Evolutionary conservation across 2,113 vertebrate genomes (phyloP), one percentile per base, ranked within the genome.

Genomic region (Theristicus caerulescens): DNA sequence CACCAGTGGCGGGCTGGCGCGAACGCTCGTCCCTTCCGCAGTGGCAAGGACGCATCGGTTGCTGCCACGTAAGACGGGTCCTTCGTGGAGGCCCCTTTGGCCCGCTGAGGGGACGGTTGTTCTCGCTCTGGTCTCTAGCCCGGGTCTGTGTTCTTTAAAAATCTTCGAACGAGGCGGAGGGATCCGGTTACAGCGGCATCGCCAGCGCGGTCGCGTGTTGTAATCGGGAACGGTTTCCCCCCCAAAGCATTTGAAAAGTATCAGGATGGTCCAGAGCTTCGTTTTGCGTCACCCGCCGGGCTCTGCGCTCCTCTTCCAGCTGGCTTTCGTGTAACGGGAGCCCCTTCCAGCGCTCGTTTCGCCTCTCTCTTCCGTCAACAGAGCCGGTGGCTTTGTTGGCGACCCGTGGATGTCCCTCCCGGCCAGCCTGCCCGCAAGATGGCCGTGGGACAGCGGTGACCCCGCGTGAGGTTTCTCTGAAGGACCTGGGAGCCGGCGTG

Each of bases 151-250:
- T 36, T 79, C 70, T 82, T 87, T 46, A 36, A 59, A 59, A 76
- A 52, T 32, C 85, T 81, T 77, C 0, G 0, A 24, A 9, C 1
- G 10, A 32, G 34, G 40, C 10, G 38, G 22, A 47, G 64, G 54
- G 51, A 86, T 81, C 77, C 7, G 10, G 80, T 90, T 83, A 67
- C 74, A 73, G 74, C 6, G 5, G 62, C 32, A 14, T n/a, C 1
- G 1, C 82, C 58, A 69, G 58, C 5, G 19, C 0, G 0, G 51
- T 55, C 6, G 2, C 6, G 1, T 58, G 59, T 31, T 4, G 6
- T 52, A 55, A 10, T 38, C 11, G 14, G 79, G 78, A 93, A 36
- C 25, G 10, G 34, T 61, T 85, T 52, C 64, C 61, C 61, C 61
- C 70, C 36, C 36, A 80, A 10, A 83, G 42, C 11, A 0, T 25